phyloP scores from a whole-genome alignment of 35 echinoderm and acorn worm genomes.

The Diadema setosum region DNA sequence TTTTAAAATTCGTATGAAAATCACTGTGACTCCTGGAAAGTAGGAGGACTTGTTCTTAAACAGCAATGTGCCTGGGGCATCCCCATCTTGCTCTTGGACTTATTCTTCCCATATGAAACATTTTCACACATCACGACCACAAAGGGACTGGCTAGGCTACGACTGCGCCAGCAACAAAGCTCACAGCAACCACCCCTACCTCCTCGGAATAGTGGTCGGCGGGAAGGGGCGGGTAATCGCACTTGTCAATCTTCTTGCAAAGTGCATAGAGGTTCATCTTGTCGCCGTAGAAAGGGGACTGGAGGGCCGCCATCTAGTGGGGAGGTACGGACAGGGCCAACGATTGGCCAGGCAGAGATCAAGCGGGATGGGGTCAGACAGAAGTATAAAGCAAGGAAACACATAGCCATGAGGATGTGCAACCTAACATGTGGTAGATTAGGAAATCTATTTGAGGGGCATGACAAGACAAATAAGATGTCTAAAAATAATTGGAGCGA shows the following conservation, averaged over 20 bases:
- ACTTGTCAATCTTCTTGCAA: slow-evolving; percentile 99
- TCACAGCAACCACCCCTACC: slow-evolving; percentile 58
- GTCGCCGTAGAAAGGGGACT: slow-evolving; percentile 99
- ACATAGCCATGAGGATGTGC: not conserved
- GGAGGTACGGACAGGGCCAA: not conserved
- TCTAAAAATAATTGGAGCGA: no score
- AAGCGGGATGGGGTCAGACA: not conserved
- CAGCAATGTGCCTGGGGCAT: no score
- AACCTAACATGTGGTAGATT: no score
- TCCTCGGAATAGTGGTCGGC: slow-evolving; percentile 85
- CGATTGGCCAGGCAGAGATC: not conserved
- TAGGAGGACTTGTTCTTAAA: no score
- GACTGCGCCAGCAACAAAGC: no score
- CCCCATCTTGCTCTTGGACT: no score
- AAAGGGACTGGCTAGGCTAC: slow-evolving; percentile 1
- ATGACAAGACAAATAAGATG: no score
- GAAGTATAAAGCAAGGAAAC: not conserved
- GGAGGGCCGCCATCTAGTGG: slow-evolving; percentile 96
- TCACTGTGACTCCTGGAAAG: no score
- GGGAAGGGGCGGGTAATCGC: slow-evolving; percentile 98
- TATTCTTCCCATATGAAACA: no score
- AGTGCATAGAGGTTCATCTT: slow-evolving; percentile 99
- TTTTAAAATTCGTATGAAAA: no score
- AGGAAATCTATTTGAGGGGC: no score
- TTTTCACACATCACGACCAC: no score